Percentiles rank a stretch among this genome's conserved stretches.
Evolutionary conservation across 2,797 vertebrate species (phyloP).

Genomic region (Ptychobarbus kaznakovi): DNA sequence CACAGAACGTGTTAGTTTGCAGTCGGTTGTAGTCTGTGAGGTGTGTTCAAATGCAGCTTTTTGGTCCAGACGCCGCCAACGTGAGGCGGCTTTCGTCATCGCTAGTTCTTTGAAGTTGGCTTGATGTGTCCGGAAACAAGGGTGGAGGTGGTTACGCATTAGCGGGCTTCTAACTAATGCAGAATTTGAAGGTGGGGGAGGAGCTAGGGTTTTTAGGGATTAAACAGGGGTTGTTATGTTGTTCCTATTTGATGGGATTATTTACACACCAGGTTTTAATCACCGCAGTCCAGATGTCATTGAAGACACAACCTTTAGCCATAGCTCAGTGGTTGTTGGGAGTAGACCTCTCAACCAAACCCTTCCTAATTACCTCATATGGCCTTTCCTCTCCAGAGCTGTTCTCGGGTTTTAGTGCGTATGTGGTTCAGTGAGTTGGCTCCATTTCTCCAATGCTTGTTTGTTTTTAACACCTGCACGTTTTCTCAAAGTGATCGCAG

Average conservation of each 20-base stretch:
- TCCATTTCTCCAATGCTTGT: constrained; percentile 32
- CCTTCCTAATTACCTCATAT: constrained; percentile 53
- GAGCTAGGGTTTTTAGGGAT: constrained; percentile 77
- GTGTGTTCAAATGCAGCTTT: background rate
- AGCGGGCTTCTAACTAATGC: constrained; percentile 73
- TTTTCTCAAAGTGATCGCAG: constrained; percentile 29
- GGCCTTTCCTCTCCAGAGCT: constrained; percentile 40
- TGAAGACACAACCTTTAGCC: constrained; percentile 70
- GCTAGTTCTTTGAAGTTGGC: background rate
- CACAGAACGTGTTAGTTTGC: background rate
- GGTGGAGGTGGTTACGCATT: constrained; percentile 74
- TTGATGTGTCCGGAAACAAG: constrained; percentile 1
- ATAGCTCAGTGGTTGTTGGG: constrained; percentile 58
- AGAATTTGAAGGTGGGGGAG: constrained; percentile 68
- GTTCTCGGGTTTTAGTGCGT: constrained; percentile 48
- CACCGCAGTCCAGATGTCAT: constrained; percentile 71
- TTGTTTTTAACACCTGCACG: constrained; percentile 40
- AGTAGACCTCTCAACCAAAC: constrained; percentile 48
- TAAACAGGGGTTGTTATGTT: constrained; percentile 74
- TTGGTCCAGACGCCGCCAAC: background rate
- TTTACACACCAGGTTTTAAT: constrained; percentile 72
- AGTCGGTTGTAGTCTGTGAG: background rate
- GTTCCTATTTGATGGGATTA: constrained; percentile 81
- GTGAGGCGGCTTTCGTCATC: background rate
- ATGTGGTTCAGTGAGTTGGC: constrained; percentile 44